phyloP scores from a whole-genome alignment of 2,113 vertebrate genomes.

The Perca flavescens region DNA sequence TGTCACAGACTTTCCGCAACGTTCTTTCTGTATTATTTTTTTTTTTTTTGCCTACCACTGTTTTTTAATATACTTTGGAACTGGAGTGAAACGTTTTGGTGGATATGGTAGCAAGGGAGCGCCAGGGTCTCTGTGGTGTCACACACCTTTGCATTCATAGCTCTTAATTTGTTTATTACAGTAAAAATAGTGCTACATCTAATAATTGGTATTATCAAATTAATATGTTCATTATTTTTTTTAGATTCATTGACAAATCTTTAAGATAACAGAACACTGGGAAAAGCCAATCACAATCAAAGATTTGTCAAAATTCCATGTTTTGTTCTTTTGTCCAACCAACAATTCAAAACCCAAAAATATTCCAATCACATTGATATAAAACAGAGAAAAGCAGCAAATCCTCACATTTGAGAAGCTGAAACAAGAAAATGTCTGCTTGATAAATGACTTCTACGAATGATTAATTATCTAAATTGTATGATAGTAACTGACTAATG shows the following conservation, averaged over 20 bases:
- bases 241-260: background rate
- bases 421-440: background rate
- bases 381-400: background rate
- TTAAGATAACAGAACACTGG: background rate
- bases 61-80: background rate
- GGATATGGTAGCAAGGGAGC: slow-evolving; percentile 1
- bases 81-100: slow-evolving; percentile 16
- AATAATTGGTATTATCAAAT: background rate
- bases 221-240: background rate
- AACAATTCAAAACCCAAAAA: background rate
- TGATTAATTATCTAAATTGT: background rate
- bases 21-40: background rate
- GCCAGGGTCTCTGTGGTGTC: background rate
- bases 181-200: background rate
- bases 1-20: background rate
- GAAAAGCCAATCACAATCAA: background rate
- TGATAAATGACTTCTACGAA: background rate
- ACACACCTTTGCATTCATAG: background rate
- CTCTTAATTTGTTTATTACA: background rate
- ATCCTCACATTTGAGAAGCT: background rate
- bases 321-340: background rate
- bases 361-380: background rate
- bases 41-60: background rate
- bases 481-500: slow-evolving; percentile 3
- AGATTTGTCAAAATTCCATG: background rate